A percentile compares a stretch with the other conserved stretches of the same genome.
phyloP scores from a whole-genome alignment of 2,113 vertebrate genomes.

The Lipophrys pholis region DNA sequence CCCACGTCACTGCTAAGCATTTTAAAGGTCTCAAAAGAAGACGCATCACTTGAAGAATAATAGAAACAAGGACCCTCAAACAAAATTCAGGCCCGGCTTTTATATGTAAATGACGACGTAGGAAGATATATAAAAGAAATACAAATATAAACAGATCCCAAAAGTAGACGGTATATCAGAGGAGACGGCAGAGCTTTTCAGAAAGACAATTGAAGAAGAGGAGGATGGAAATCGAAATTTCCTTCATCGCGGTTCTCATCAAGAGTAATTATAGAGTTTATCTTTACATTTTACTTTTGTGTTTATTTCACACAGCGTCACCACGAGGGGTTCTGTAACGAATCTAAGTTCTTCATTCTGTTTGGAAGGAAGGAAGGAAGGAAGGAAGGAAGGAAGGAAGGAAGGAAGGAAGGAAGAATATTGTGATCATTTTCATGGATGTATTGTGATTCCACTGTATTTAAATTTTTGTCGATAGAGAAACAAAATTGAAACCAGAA shows the following conservation, averaged over 20 bases:
- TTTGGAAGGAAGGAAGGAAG: too few relatives aligned
- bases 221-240: background rate
- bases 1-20: background rate
- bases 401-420: too few relatives aligned
- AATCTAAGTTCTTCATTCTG: too few relatives aligned
- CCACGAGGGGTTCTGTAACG: too few relatives aligned
- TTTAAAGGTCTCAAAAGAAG: conserved; percentile 24
- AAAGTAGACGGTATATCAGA: conserved; percentile 4
- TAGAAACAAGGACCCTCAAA: conserved; percentile 11
- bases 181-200: background rate
- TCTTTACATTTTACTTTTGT: background rate
- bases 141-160: background rate
- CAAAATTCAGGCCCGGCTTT: conserved; percentile 33
- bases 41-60: conserved; percentile 4
- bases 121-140: conserved; percentile 13
- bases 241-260: background rate
- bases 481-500: too few relatives aligned
- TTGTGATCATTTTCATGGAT: too few relatives aligned
- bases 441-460: too few relatives aligned
- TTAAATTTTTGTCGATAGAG: too few relatives aligned
- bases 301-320: background rate
- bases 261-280: background rate
- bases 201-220: conserved; percentile 1
- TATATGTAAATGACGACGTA: conserved; percentile 29
- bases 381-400: too few relatives aligned